Percentiles rank a stretch among this genome's conserved stretches.
Evolutionary conservation across 2,113 vertebrate genomes (phyloP).

Genomic region (Hirundichthys speculiger): DNA sequence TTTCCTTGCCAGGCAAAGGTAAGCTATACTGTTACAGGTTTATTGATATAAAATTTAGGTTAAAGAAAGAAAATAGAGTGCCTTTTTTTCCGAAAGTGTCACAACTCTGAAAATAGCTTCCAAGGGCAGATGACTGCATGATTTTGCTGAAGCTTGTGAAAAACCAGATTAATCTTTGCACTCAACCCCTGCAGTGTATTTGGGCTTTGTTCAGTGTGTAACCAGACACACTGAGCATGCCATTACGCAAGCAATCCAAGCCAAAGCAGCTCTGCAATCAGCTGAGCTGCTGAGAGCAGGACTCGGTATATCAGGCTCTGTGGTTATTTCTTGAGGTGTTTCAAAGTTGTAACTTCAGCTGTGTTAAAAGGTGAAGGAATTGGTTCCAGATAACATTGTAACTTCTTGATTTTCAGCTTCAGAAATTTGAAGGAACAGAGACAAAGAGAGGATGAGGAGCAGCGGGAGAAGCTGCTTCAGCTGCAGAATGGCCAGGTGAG

Average conservation of each 20-base stretch:
- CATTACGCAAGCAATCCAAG: conserved; percentile 50
- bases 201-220: conserved; percentile 54
- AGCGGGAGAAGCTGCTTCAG: conserved; percentile 59
- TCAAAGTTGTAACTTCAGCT: no score
- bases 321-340: background rate
- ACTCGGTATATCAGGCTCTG: conserved; percentile 14
- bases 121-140: background rate
- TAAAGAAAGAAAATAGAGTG: no score
- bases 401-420: conserved; percentile 78
- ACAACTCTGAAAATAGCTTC: conserved; percentile 18
- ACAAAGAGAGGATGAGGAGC: conserved; percentile 65
- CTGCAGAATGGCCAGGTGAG: conserved; percentile 78
- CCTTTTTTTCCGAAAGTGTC: background rate
- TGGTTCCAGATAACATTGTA: background rate
- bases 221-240: conserved; percentile 26
- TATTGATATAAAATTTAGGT: background rate
- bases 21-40: conserved; percentile 31
- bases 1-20: conserved; percentile 87
- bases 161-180: conserved; percentile 57
- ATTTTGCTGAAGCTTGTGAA: conserved; percentile 30
- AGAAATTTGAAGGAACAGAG: conserved; percentile 81
- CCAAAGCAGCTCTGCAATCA: conserved; percentile 62
- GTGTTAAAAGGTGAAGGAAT: no score
- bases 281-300: conserved; percentile 52
- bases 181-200: conserved; percentile 33